These are phyloP conservation scores for Ifrita kowaldi DNA, from an alignment of 2,113 vertebrate genomes.

Conservation along the genomic window DNA sequence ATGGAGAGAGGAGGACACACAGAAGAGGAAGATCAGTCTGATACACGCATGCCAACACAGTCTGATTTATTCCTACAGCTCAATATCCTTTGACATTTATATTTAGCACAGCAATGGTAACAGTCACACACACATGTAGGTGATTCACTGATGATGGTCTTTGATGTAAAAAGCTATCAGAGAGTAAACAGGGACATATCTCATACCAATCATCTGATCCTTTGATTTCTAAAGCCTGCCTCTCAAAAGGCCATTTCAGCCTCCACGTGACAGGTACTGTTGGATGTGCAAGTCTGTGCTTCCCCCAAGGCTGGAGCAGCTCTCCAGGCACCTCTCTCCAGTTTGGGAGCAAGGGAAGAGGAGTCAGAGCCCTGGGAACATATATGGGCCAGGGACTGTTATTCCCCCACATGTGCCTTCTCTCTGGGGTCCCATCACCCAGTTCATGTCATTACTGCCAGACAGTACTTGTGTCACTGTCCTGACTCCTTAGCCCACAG, in stretches of 20 bases:
- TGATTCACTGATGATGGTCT: constrained; percentile 27
- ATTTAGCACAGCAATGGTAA: neutral
- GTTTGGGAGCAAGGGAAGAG: neutral
- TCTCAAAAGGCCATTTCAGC: neutral
- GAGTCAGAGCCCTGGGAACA: neutral
- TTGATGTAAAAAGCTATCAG: neutral
- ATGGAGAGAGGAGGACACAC: neutral
- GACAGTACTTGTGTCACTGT: neutral
- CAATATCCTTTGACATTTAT: neutral
- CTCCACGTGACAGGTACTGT: neutral
- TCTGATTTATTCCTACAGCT: neutral
- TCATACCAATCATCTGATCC: neutral
- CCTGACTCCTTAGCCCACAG: too few species aligned
- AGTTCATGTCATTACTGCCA: neutral
- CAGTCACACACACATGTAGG: neutral
- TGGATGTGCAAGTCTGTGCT: fast-evolving
- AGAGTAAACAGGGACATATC: neutral
- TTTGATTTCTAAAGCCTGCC: neutral
- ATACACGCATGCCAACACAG: neutral
- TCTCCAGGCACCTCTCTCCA: neutral
- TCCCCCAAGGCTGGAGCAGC: neutral
- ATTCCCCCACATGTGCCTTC: neutral
- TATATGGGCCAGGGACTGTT: neutral
- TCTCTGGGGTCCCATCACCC: neutral
- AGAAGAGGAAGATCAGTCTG: neutral